Evolutionary conservation across 2,113 vertebrate species (phyloP).

Genomic region (Ariopsis seemanni): DNA sequence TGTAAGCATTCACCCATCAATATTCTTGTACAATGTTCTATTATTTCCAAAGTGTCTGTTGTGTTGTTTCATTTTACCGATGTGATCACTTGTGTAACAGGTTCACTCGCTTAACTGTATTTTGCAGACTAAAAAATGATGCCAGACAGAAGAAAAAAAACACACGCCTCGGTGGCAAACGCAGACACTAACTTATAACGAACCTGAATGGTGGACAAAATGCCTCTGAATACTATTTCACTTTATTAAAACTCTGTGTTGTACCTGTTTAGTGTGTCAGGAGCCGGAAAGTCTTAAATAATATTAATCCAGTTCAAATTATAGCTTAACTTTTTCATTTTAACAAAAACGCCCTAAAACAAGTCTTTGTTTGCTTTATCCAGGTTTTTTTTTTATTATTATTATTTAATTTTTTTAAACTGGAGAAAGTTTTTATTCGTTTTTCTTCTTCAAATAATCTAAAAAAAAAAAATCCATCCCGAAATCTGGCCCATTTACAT

Average conservation of each 20-base stretch:
- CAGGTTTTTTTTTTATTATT: neutral
- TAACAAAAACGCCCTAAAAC: neutral
- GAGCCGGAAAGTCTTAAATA: constrained; percentile 29
- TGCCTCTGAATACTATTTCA: constrained; percentile 11
- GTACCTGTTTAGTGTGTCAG: neutral
- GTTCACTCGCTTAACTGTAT: constrained; percentile 6
- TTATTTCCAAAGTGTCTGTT: constrained; percentile 55
- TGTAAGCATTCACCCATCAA: constrained; percentile 30
- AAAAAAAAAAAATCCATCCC: neutral
- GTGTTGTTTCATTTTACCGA: constrained; percentile 36
- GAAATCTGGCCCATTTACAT: constrained; percentile 39
- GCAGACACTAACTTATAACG: constrained; percentile 1
- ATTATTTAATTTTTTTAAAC: neutral
- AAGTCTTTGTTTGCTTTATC: constrained; percentile 18
- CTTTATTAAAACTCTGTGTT: constrained; percentile 17
- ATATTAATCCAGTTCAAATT: neutral
- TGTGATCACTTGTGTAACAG: constrained; percentile 38
- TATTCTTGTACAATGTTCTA: constrained; percentile 53
- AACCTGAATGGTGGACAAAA: neutral
- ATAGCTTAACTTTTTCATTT: neutral
- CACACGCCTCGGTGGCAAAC: neutral
- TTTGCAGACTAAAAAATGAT: constrained; percentile 3
- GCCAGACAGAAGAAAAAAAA: neutral
- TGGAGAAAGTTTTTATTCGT: constrained; percentile 1
- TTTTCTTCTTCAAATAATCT: constrained; percentile 16